Evolutionary conservation across 1,140 invertebrate genomes (phyloP).

Genomic region (Augochlora pura): DNA sequence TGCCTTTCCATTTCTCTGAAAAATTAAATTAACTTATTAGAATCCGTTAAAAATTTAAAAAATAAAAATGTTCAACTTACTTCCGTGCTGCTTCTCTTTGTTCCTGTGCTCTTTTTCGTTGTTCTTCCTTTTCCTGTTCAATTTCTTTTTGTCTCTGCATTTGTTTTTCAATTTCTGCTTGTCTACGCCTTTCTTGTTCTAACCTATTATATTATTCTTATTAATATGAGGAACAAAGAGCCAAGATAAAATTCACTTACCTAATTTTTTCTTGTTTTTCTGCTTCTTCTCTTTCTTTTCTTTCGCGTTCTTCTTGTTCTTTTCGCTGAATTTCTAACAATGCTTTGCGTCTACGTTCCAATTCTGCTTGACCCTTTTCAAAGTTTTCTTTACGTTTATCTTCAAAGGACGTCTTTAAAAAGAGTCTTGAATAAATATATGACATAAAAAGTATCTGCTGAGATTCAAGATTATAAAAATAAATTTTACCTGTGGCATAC

Average conservation of each 20-base stretch:
- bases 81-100: conserved; percentile 90
- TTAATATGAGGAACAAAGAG: neutral
- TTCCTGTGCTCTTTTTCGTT: conserved; percentile 86
- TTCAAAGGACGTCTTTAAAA: conserved; percentile 91
- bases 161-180: conserved; percentile 87
- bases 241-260: conserved; percentile 55
- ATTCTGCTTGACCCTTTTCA: conserved; percentile 98
- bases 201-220: conserved; percentile 69
- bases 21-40: conserved; percentile 10
- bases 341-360: conserved; percentile 94
- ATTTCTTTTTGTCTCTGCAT: conserved; percentile 91
- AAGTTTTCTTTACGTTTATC: conserved; percentile 98
- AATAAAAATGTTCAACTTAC: conserved; percentile 69
- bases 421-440: neutral
- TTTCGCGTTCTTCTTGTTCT: conserved; percentile 94
- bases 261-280: conserved; percentile 91
- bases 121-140: conserved; percentile 86
- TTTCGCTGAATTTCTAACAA: conserved; percentile 92
- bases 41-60: neutral
- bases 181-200: conserved; percentile 85
- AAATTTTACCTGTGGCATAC: conserved; percentile 80
- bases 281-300: conserved; percentile 94
- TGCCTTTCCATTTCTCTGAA: conserved; percentile 96
- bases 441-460: conserved; percentile 26
- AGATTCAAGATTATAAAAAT: neutral